Conservation (phyloP, 2,797 vertebrate genomes). For the Urophycis tenuis region DNA sequence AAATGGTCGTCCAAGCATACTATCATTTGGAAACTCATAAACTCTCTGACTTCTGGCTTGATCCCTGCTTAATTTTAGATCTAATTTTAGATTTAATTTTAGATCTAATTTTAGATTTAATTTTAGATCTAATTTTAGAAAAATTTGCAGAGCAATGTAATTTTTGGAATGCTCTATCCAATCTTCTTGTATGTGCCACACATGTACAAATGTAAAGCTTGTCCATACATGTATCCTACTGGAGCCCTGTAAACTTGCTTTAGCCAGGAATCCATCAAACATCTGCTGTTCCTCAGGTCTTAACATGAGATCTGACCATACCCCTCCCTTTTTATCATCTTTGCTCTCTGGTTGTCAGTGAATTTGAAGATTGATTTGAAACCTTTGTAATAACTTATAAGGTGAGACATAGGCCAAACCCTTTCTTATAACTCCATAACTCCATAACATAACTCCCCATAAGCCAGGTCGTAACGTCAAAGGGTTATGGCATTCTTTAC, state of each 20-base stretch:
- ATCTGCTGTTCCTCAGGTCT: not conserved
- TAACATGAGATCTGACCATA: not conserved
- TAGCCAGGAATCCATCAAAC: not conserved
- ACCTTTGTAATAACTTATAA: not conserved
- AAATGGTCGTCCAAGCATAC: too few relatives aligned
- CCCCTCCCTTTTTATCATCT: not conserved
- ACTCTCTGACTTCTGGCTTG: not conserved
- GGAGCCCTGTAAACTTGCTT: not conserved
- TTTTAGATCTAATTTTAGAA: too few relatives aligned
- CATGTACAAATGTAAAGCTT: too few relatives aligned
- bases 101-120: too few relatives aligned
- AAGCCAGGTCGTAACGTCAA: not conserved
- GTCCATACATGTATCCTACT: not conserved
- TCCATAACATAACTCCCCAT: not conserved
- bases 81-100: too few relatives aligned
- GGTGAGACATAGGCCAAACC: not conserved
- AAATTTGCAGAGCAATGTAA: not conserved
- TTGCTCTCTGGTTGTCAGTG: not conserved
- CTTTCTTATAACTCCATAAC: not conserved
- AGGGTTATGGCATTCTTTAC: not conserved
- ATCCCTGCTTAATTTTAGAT: not conserved
- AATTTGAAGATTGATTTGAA: not conserved
- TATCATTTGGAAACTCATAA: not conserved
- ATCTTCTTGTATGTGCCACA: too few relatives aligned
- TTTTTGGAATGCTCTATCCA: not conserved